Conservation (phyloP, 2,113 vertebrate species). For the Percina caprodes region DNA sequence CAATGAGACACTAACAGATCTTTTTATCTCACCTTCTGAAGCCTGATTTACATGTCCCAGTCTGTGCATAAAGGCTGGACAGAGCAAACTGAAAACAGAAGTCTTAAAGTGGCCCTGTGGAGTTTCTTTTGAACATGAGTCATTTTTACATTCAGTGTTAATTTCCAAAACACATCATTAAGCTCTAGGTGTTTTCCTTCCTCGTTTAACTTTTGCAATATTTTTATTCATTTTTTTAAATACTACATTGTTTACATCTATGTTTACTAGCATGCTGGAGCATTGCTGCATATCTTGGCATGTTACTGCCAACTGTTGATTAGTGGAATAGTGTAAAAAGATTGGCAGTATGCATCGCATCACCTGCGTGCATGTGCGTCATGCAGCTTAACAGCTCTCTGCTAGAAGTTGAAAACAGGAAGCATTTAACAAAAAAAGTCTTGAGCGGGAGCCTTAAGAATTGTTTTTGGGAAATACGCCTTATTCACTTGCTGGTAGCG, state of each 20-base stretch:
- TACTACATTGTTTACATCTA: background rate
- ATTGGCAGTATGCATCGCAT: background rate
- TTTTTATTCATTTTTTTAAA: background rate
- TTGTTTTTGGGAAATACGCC: background rate
- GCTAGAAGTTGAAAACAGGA: background rate
- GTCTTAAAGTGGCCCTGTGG: background rate
- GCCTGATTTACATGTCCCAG: background rate
- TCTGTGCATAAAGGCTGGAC: background rate
- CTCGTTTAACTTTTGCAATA: background rate
- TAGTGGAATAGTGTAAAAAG: background rate
- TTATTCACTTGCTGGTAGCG: background rate
- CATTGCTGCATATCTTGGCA: background rate
- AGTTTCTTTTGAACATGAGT: background rate
- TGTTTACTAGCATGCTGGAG: background rate
- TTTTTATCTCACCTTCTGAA: background rate
- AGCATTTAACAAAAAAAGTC: background rate
- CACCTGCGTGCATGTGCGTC: background rate
- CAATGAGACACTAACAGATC: background rate
- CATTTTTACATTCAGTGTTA: background rate
- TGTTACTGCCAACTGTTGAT: background rate
- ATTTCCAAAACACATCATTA: background rate
- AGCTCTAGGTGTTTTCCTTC: background rate
- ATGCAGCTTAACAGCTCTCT: background rate
- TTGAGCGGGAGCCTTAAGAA: background rate
- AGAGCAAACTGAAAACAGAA: slow-evolving; percentile 23